A percentile compares a stretch with the other conserved stretches of the same genome.
phyloP scores from a whole-genome alignment of 2,797 vertebrate genomes.

The Mico argentatus region DNA sequence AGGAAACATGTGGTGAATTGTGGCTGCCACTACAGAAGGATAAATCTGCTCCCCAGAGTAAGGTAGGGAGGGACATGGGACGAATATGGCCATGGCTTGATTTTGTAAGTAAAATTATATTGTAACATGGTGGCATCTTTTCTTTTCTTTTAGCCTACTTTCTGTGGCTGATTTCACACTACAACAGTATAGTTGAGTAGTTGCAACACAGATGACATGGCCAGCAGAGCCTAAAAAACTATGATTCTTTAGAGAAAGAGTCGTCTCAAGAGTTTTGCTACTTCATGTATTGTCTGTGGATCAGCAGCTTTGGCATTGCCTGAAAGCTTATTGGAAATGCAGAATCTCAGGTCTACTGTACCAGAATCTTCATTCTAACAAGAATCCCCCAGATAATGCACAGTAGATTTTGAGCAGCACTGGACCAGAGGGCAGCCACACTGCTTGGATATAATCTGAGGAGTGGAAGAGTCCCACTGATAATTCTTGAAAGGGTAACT shows the following conservation, averaged over 20 bases:
- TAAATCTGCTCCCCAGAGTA: background rate
- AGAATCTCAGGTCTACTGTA: background rate
- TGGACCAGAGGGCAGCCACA: background rate
- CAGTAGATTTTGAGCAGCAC: background rate
- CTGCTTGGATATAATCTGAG: background rate
- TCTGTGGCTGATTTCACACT: background rate
- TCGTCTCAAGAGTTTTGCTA: background rate
- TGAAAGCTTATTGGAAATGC: background rate
- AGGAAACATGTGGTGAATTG: background rate
- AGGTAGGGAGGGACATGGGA: background rate
- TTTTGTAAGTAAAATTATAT: background rate
- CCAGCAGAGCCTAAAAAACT: background rate
- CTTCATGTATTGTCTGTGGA: background rate
- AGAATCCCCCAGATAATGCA: background rate
- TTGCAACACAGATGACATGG: background rate
- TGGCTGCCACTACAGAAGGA: background rate
- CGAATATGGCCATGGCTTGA: background rate
- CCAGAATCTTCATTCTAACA: background rate
- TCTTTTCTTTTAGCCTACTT: background rate
- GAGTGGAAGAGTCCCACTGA: background rate
- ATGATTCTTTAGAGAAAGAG: background rate
- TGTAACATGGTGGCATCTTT: background rate
- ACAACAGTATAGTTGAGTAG: background rate
- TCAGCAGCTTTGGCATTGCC: background rate
- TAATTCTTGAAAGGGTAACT: background rate